Evolutionary conservation across 2,888 invertebrate species (phyloP).

Genomic region (Rhabditoides inermis): DNA sequence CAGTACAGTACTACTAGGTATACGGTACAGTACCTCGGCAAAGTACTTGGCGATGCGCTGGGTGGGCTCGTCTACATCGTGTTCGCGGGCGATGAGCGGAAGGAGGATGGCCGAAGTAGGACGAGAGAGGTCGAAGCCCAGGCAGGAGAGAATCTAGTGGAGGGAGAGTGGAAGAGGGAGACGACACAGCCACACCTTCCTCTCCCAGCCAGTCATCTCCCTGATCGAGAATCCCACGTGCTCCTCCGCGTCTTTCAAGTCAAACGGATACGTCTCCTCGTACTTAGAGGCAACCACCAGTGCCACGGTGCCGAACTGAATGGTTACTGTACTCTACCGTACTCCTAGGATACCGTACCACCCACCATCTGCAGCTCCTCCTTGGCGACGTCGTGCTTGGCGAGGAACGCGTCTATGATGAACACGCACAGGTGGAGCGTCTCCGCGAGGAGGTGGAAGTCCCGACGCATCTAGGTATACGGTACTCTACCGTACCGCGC

Average conservation of each 20-base stretch:
- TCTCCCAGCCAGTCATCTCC: too few relatives aligned
- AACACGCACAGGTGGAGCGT: constrained; percentile 79
- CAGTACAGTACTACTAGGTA: too few relatives aligned
- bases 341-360: too few relatives aligned
- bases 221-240: constrained; percentile 4
- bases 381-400: constrained; percentile 53
- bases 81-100: constrained; percentile 62
- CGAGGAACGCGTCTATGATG: constrained; percentile 77
- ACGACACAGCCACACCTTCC: too few relatives aligned
- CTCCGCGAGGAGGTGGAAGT: constrained; percentile 75
- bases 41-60: constrained; percentile 82
- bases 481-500: too few relatives aligned
- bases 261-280: constrained; percentile 83
- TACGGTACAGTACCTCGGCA: constrained; percentile 72
- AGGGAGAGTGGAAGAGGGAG: too few relatives aligned
- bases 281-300: constrained; percentile 85
- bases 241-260: constrained; percentile 68
- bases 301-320: too few relatives aligned
- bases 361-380: constrained; percentile 9
- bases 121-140: constrained; percentile 69
- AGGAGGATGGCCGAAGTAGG: constrained; percentile 81
- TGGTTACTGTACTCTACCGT: too few relatives aligned
- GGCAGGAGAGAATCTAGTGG: too few relatives aligned
- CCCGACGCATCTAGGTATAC: constrained; percentile 72
- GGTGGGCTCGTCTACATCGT: constrained; percentile 59